phyloP scores from a whole-genome alignment of 2,113 vertebrate species.

The Scartelaos histophorus region DNA sequence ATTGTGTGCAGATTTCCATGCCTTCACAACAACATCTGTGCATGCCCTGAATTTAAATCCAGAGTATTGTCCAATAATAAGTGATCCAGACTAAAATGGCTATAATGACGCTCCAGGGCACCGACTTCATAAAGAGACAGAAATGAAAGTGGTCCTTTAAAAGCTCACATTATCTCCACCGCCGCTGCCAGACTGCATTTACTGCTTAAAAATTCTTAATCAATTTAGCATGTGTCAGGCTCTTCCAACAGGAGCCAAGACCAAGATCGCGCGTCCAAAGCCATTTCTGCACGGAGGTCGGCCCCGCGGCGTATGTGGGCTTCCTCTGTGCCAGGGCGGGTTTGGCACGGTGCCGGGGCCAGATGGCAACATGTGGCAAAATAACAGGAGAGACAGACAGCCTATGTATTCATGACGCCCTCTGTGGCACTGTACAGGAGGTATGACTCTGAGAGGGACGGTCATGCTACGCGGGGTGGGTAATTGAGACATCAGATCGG shows the following conservation, averaged over 20 bases:
- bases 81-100: slow-evolving; percentile 19
- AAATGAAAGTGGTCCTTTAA: slow-evolving; percentile 29
- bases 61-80: slow-evolving; percentile 8
- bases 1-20: not conserved
- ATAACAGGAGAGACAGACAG: slow-evolving; percentile 51
- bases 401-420: slow-evolving; percentile 41
- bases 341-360: slow-evolving; percentile 53
- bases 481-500: slow-evolving; percentile 17
- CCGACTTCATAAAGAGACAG: slow-evolving; percentile 3
- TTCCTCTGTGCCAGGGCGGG: slow-evolving; percentile 25
- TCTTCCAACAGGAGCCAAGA: slow-evolving; percentile 49
- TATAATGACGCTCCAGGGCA: slow-evolving; percentile 10
- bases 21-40: not conserved
- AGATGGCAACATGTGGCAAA: slow-evolving; percentile 75
- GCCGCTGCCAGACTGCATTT: slow-evolving; percentile 53
- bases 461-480: slow-evolving; percentile 25
- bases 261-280: slow-evolving; percentile 31
- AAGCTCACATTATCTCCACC: slow-evolving; percentile 40
- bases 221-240: slow-evolving; percentile 64
- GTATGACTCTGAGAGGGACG: slow-evolving; percentile 18
- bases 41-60: not conserved
- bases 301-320: slow-evolving; percentile 24
- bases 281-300: slow-evolving; percentile 55
- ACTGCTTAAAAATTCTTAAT: slow-evolving; percentile 60
- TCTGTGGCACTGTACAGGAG: slow-evolving; percentile 22